These are phyloP conservation scores for Lophotriccus pileatus DNA, from an alignment of 2,797 vertebrate species.

Conservation along the genomic window DNA sequence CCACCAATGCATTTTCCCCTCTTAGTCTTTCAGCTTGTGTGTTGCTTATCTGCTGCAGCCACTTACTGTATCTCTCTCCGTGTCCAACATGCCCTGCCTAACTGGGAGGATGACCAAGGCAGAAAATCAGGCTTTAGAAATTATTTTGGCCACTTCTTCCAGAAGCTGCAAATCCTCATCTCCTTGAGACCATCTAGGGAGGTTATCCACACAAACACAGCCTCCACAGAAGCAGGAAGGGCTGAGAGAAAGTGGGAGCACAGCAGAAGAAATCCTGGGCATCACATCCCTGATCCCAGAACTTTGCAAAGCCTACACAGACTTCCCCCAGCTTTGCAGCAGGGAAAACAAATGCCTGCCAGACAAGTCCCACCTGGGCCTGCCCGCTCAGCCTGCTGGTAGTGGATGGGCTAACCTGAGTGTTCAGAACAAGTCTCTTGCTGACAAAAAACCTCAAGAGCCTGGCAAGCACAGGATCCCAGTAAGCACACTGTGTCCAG, in stretches of 20 bases:
- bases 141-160: not conserved
- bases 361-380: not conserved
- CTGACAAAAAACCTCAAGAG: not conserved
- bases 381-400: not conserved
- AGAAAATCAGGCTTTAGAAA: not conserved
- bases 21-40: fast-evolving
- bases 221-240: not conserved
- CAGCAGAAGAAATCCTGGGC: not conserved
- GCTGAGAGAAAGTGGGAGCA: not conserved
- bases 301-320: not conserved
- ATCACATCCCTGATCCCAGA: not conserved
- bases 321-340: not conserved
- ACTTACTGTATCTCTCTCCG: not conserved
- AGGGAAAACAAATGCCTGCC: not conserved
- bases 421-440: not conserved
- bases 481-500: not conserved
- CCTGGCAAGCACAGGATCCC: not conserved
- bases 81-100: not conserved
- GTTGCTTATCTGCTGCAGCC: not conserved
- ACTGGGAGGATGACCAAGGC: not conserved
- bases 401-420: not conserved
- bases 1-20: not conserved
- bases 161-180: not conserved
- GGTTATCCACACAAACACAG: not conserved
- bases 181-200: not conserved